A percentile compares a stretch with the other conserved stretches of the same genome.
phyloP scores from a whole-genome alignment of 2,888 invertebrate genomes.

The Odiellus spinosus region DNA sequence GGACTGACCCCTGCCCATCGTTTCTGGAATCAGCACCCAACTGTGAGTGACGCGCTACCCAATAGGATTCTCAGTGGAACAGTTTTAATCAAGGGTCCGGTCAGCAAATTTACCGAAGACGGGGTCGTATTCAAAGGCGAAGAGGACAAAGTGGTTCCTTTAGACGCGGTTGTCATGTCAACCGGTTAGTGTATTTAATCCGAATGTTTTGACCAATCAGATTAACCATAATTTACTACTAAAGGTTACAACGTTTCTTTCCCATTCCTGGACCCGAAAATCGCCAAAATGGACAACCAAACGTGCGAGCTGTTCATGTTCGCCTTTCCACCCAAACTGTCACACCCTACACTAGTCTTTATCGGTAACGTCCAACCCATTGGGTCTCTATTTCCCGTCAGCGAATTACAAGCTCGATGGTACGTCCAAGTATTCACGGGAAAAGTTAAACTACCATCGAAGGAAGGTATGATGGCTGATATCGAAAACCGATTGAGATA shows the following conservation, averaged over 20 bases:
- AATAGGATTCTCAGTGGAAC: conserved; percentile 31
- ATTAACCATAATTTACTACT: conserved; percentile 23
- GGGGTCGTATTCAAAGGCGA: conserved; percentile 27
- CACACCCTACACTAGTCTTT: conserved; percentile 30
- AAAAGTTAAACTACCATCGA: conserved; percentile 12
- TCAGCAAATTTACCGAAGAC: conserved; percentile 23
- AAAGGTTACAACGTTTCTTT: conserved; percentile 28
- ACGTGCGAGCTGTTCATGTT: conserved; percentile 28
- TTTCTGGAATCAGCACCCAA: conserved; percentile 23
- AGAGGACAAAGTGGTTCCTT: conserved; percentile 23
- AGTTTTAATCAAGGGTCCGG: conserved; percentile 25
- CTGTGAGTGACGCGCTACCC: conserved; percentile 33
- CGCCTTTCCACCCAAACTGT: conserved; percentile 29
- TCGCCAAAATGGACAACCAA: conserved; percentile 14
- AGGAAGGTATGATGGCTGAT: conserved; percentile 12
- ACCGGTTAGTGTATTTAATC: conserved; percentile 20
- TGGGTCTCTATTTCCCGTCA: conserved; percentile 34
- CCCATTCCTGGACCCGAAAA: conserved; percentile 27
- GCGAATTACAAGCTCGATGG: conserved; percentile 35
- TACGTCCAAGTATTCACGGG: conserved; percentile 28
- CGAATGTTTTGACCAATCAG: no score
- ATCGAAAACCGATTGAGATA: conserved; percentile 7
- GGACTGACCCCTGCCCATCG: conserved; percentile 29
- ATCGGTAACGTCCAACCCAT: conserved; percentile 33
- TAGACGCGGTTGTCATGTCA: conserved; percentile 26